phyloP scores from a whole-genome alignment of 2,797 vertebrate genomes.

The Coendou prehensilis region DNA sequence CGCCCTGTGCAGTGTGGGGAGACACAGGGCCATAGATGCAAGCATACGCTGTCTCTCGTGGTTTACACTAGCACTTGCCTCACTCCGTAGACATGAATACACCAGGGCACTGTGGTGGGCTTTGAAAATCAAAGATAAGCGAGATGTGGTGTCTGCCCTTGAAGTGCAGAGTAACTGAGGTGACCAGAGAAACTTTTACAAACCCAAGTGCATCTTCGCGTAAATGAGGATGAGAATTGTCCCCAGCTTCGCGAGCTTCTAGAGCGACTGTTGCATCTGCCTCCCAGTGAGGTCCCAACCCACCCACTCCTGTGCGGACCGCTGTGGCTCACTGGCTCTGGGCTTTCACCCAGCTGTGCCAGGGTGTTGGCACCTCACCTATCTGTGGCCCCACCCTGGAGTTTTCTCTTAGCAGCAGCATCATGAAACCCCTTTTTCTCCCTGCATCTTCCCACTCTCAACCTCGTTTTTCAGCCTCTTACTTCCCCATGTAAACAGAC shows the following conservation, averaged over 20 bases:
- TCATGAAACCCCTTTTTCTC: not conserved
- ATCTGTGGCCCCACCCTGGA: not conserved
- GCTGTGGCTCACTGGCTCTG: not conserved
- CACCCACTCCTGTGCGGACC: not conserved
- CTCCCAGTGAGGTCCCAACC: not conserved
- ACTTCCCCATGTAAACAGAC: not conserved
- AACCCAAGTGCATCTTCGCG: not conserved
- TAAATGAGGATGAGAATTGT: not conserved
- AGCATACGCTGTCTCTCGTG: constrained; percentile 21
- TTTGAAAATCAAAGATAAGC: not conserved
- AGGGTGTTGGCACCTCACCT: not conserved
- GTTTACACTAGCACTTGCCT: not conserved
- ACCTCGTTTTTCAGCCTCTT: not conserved
- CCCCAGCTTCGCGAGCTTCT: not conserved
- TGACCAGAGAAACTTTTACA: not conserved
- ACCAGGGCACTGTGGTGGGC: not conserved
- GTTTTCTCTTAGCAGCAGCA: not conserved
- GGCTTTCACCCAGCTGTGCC: not conserved
- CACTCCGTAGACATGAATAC: not conserved
- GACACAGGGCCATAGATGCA: not conserved
- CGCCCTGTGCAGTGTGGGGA: not conserved
- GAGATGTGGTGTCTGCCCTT: not conserved
- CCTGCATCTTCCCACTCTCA: not conserved
- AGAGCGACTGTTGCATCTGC: not conserved
- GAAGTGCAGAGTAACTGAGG: not conserved